phyloP scores from a whole-genome alignment of 2,888 invertebrate species.

The Chouioia cunea region DNA sequence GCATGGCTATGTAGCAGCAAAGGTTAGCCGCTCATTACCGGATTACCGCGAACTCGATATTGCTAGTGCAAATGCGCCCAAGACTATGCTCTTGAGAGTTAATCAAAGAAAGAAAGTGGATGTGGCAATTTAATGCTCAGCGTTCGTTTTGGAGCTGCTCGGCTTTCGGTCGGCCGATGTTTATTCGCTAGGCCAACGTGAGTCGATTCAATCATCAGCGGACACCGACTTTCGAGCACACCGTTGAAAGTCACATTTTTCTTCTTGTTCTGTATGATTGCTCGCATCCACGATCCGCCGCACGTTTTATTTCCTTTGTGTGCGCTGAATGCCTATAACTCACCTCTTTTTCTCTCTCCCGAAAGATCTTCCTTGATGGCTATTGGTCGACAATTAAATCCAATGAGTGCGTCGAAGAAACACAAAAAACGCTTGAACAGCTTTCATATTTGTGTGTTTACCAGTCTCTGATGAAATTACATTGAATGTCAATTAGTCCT shows the following conservation, averaged over 20 bases:
- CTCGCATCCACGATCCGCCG: background rate
- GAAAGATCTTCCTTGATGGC: too few relatives aligned
- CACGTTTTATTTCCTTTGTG: constrained; percentile 14
- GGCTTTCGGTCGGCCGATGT: background rate
- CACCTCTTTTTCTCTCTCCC: too few relatives aligned
- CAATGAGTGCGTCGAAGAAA: too few relatives aligned
- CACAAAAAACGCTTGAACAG: too few relatives aligned
- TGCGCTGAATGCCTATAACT: constrained; percentile 1
- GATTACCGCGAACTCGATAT: constrained; percentile 34
- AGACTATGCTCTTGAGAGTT: constrained; percentile 2
- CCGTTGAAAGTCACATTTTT: constrained; percentile 13
- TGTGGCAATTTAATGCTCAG: constrained; percentile 30
- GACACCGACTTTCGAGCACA: constrained; percentile 17
- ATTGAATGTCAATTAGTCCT: too few relatives aligned
- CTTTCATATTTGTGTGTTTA: too few relatives aligned
- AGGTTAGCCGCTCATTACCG: constrained; percentile 40
- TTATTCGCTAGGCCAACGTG: background rate
- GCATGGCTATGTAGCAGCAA: constrained; percentile 13
- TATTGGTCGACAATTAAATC: too few relatives aligned
- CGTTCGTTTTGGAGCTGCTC: background rate
- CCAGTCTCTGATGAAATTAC: too few relatives aligned
- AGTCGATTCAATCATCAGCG: constrained; percentile 36
- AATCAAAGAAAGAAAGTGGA: constrained; percentile 40
- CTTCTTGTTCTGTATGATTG: background rate
- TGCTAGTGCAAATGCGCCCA: background rate